These are phyloP conservation scores for Hemithea aestivaria DNA, from an alignment of 2,888 invertebrate genomes.

Conservation along the genomic window DNA sequence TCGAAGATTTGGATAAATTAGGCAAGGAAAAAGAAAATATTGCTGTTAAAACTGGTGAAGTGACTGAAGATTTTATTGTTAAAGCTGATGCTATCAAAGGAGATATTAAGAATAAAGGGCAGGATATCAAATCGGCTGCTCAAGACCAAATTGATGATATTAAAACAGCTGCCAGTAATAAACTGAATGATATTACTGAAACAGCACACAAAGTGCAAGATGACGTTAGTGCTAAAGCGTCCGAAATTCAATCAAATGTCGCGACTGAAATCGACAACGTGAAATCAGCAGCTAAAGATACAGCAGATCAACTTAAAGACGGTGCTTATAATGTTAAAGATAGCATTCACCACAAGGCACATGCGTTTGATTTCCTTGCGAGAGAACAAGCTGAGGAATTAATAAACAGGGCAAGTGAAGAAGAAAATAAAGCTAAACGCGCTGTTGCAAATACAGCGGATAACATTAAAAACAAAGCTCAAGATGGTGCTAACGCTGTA, in stretches of 20 bases:
- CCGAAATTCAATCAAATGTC: conserved; percentile 42
- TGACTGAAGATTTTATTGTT: conserved; percentile 44
- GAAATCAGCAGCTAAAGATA: conserved; percentile 45
- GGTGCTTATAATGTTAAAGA: conserved; percentile 50
- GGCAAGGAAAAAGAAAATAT: conserved; percentile 58
- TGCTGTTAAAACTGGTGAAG: conserved; percentile 48
- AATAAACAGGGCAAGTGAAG: conserved; percentile 45
- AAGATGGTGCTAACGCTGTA: conserved; percentile 52
- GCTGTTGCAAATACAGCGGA: conserved; percentile 45
- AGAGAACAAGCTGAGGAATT: conserved; percentile 60
- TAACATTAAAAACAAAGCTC: conserved; percentile 46
- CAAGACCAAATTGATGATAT: conserved; percentile 41
- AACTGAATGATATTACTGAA: conserved; percentile 43
- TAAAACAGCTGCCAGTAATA: conserved; percentile 39
- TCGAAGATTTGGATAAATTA: conserved; percentile 52
- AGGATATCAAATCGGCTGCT: conserved; percentile 40
- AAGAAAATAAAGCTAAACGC: conserved; percentile 45
- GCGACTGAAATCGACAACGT: conserved; percentile 41
- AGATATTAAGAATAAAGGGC: conserved; percentile 41
- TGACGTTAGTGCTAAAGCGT: conserved; percentile 37
- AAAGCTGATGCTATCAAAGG: conserved; percentile 43
- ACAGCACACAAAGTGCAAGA: conserved; percentile 43
- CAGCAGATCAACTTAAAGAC: conserved; percentile 54
- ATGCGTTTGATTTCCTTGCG: conserved; percentile 59
- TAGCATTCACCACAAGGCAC: conserved; percentile 57